Base-by-base conservation (phyloP, 2,113 vertebrate species). In the Rhabdornis inornatus region DNA sequence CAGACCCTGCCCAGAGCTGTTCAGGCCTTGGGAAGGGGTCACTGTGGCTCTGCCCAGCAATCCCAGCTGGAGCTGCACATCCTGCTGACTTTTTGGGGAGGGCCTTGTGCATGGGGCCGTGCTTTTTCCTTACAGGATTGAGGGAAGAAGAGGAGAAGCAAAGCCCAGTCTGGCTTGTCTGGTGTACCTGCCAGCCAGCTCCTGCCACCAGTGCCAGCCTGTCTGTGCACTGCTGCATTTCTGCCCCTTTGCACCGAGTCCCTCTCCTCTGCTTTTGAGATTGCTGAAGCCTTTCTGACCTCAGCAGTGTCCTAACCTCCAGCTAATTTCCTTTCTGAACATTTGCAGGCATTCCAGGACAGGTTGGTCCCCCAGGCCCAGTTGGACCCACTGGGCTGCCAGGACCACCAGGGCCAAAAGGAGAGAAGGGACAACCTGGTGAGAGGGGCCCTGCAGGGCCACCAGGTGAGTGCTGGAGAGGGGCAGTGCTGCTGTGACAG, bases 401-500 rank as follows among this genome's bases (percentile, higher is more conserved):
- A 77, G 97, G 97, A 81, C 96, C 96, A 17, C 97, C 96, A n/a
- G 97, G 97, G 18, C 97, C 98, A 53, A 98, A 98, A 96, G 98
- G 98, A 60, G 98, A 98, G 93, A 95, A 91, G 55, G 98, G 98
- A 52, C 97, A 98, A 21, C 90, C 94, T 0, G 99, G 99, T 8
- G 95, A 98, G 89, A 97, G 94, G 60, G 98, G 98, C 50, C 97
- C 97, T 0, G 96, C 97, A 8, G 99, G 98, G 80, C 98, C 98
- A 56, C 97, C 97, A 28, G 99, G 99, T 99, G 96, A 98, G 97
- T 88, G 15, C 72, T 52, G 18, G 33, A 12, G 21, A 13, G 52
- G 40, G 27, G 31, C 31, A 60, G 27, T 31, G 55, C 78, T 87
- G 24, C 65, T 17, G 3, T 6, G 31, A 15, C 12, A 20, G 39